phyloP scores from a whole-genome alignment of 2,797 vertebrate species.

The Parauchenoglanis ngamensis region DNA sequence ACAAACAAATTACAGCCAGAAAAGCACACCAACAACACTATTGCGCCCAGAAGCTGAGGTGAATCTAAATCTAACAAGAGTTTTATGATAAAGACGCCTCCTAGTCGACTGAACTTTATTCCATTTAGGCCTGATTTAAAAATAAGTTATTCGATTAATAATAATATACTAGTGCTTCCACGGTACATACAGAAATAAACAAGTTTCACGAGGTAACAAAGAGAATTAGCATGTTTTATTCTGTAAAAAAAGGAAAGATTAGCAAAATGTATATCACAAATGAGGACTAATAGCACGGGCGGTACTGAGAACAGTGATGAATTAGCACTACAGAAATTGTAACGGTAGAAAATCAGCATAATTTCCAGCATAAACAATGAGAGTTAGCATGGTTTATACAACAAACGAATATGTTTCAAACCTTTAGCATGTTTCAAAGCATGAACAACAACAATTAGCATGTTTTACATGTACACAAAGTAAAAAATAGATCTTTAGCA shows the following conservation, averaged over 20 bases:
- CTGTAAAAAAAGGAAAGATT: not conserved
- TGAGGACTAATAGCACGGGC: too few species aligned
- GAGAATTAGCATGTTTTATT: not conserved
- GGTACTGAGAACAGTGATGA: not conserved
- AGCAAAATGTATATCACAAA: not conserved
- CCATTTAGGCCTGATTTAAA: not conserved
- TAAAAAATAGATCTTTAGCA: not conserved
- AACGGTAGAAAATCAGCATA: not conserved
- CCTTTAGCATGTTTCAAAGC: not conserved
- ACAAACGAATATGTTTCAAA: not conserved
- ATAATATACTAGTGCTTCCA: not conserved
- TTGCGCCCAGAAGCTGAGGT: not conserved
- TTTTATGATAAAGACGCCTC: not conserved
- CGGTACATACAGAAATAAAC: not conserved
- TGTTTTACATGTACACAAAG: not conserved
- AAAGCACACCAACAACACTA: not conserved
- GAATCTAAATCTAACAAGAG: not conserved
- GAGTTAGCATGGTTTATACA: not conserved
- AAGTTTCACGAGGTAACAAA: not conserved
- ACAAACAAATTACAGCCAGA: constrained; percentile 8
- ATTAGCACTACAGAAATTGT: not conserved
- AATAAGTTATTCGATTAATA: not conserved
- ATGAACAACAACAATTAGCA: not conserved
- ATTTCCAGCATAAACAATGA: not conserved
- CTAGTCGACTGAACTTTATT: too few species aligned